phyloP scores from a whole-genome alignment of 2,113 vertebrate species.

The Chionodraco myersi region DNA sequence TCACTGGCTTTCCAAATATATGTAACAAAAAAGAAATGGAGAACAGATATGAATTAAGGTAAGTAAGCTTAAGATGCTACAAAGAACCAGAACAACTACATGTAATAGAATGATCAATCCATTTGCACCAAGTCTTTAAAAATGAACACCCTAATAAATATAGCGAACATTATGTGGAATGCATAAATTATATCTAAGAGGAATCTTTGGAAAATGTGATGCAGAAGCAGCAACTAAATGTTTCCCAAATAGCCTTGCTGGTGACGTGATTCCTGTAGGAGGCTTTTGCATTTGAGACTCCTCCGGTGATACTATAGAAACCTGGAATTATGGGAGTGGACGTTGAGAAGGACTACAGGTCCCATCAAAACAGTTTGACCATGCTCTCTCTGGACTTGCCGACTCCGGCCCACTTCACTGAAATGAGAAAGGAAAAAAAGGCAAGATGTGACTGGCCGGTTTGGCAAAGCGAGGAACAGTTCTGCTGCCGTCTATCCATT shows the following conservation, averaged over 20 bases:
- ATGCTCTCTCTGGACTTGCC: slow-evolving; percentile 87
- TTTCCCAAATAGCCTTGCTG: slow-evolving; percentile 54
- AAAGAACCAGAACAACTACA: slow-evolving; percentile 14
- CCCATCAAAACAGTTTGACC: slow-evolving; percentile 82
- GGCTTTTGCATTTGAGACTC: slow-evolving; percentile 42
- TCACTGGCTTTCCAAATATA: slow-evolving; percentile 19
- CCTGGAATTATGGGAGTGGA: slow-evolving; percentile 31
- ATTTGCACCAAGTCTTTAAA: slow-evolving; percentile 50
- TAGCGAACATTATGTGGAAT: slow-evolving; percentile 55
- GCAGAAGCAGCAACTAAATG: slow-evolving; percentile 48
- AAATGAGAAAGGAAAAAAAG: slow-evolving; percentile 44
- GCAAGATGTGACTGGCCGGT: slow-evolving; percentile 21
- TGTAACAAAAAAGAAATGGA: background rate
- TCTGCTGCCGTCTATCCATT: slow-evolving; percentile 26
- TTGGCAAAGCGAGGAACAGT: slow-evolving; percentile 5
- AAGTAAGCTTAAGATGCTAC: slow-evolving; percentile 20
- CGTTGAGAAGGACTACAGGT: background rate
- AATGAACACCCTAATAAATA: slow-evolving; percentile 57
- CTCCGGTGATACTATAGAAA: slow-evolving; percentile 37
- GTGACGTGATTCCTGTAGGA: slow-evolving; percentile 53
- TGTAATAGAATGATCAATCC: background rate
- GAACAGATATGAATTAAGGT: slow-evolving; percentile 15
- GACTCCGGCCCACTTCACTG: slow-evolving; percentile 87
- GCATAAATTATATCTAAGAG: slow-evolving; percentile 48
- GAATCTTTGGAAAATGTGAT: slow-evolving; percentile 30